Evolutionary conservation across 2,888 invertebrate species (phyloP), one percentile per base, ranked within the genome.

Genomic region (Dolichomitus sp.): DNA sequence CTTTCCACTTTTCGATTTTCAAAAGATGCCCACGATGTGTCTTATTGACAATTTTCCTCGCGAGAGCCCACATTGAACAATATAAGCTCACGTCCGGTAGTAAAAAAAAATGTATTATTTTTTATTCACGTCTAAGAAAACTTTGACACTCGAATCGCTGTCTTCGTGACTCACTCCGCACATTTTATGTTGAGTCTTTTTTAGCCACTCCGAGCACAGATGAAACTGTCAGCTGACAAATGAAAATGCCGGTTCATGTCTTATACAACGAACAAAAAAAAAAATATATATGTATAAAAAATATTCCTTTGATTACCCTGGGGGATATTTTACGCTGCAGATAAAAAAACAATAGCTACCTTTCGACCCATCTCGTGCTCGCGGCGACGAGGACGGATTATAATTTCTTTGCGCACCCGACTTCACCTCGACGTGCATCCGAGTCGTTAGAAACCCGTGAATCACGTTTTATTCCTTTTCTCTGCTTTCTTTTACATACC

Each of bases 361-460:
- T 19, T 37, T 65, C n/a, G 33, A 65, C 1, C 42, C 40, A n/a
- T 63, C 42, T 12, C 14, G 33, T 14, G 40, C 54, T 45, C 11
- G 33, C 45, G 66, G 66, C 48, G 40, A 80, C 23, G 37, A 50
- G 69, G 73, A 61, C 61, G 81, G 82, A 82, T 75, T 79, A 75
- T 79, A 45, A 40, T 78, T 69, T 70, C 50, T 77, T 59, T 45
- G 59, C 17, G 30, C 40, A 33, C 27, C 54, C 59, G 54, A 61
- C 11, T 17, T n/a, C 23, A 14, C 14, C 19, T 57, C 30, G 14
- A 42, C 30, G 63, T 17, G 48, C 37, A 61, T 61, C 23, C 61
- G 68, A 69, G 73, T 82, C 73, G 74, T 78, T 69, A 75, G 79
- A 79, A 79, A 59, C 74, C 75, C 70, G 69, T 65, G 75, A 82